Base-by-base conservation (phyloP, 2,113 vertebrate species). In the Cynoglossus semilaevis region DNA sequence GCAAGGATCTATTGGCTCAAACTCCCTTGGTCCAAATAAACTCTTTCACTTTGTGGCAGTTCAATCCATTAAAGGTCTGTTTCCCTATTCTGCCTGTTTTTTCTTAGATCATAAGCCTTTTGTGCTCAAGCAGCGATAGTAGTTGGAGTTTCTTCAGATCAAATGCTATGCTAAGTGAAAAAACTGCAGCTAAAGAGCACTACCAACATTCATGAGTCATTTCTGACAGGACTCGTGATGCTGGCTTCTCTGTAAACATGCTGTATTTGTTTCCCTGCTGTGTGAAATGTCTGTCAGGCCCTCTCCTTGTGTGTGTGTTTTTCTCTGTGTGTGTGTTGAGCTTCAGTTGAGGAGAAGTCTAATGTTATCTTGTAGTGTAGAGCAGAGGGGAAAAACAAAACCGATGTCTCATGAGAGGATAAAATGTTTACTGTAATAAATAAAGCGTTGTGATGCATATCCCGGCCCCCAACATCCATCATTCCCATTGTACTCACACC, bases 181-280 rank as follows among this genome's bases (percentile, higher is more conserved):
- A 72, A 77, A 67, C 63, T 22, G 52, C 47, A 41, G 72, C 67
- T 70, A 64, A 76, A 53, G 2, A 29, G 1, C 22, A 29, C 40
- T 48, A 45, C 63, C 71, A 41, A 51, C 49, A 7, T 15, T 61
- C 42, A 44, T 51, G 58, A 70, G 43, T 70, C 70, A 61, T 19
- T 51, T 59, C 22, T 53, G 46, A 74, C 45, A 22, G 62, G 45
- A 52, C 22, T 43, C 35, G 22, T 41, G 22, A 43, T 67, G 44
- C 48, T 72, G 15, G 9, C 53, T 54, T 47, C 15, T 37, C 48
- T 43, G 2, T 65, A 40, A 63, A 47, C 61, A 16, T 69, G 34
- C 45, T 63, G 56, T 41, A 46, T 51, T 64, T 59, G 44, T 69
- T 47, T 67, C 15, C 36, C 12, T 51, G 47, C 45, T 50, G 14